These are phyloP conservation scores for Manduca sexta DNA, from an alignment of 1,140 invertebrate genomes.

Conservation along the genomic window DNA sequence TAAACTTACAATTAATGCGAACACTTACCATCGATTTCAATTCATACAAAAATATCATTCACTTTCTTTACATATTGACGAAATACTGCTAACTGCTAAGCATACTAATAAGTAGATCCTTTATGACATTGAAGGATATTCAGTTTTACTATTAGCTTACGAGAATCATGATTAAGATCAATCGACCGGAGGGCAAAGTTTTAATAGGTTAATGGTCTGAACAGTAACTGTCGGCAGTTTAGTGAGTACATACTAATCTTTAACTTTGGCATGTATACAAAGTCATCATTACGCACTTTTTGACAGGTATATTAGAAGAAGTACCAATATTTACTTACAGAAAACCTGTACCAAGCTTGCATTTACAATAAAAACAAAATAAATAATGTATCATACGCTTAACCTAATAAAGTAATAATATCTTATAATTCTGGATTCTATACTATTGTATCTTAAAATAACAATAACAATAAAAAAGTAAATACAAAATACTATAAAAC, in stretches of 20 bases:
- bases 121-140: constrained; percentile 7
- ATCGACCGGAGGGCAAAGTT: constrained; percentile 28
- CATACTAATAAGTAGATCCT: constrained; percentile 35
- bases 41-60: constrained; percentile 71
- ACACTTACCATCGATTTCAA: constrained; percentile 46
- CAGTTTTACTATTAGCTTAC: constrained; percentile 7
- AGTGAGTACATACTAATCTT: constrained; percentile 25
- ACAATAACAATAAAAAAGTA: constrained; percentile 50
- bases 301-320: too few relatives aligned
- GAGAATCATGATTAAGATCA: constrained; percentile 11
- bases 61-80: constrained; percentile 53
- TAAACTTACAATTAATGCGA: constrained; percentile 31
- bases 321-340: too few relatives aligned
- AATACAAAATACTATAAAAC: constrained; percentile 19
- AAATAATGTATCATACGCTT: constrained; percentile 41
- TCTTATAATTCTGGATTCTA: constrained; percentile 60
- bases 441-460: constrained; percentile 56
- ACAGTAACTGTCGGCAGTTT: constrained; percentile 8
- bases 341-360: too few relatives aligned
- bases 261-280: constrained; percentile 30
- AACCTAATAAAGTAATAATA: constrained; percentile 54
- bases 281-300: too few relatives aligned
- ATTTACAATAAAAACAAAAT: constrained; percentile 41
- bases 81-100: constrained; percentile 58
- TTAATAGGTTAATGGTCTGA: constrained; percentile 13